Evolutionary conservation across 2,113 vertebrate species (phyloP).

Genomic region (Gadus chalcogrammus): DNA sequence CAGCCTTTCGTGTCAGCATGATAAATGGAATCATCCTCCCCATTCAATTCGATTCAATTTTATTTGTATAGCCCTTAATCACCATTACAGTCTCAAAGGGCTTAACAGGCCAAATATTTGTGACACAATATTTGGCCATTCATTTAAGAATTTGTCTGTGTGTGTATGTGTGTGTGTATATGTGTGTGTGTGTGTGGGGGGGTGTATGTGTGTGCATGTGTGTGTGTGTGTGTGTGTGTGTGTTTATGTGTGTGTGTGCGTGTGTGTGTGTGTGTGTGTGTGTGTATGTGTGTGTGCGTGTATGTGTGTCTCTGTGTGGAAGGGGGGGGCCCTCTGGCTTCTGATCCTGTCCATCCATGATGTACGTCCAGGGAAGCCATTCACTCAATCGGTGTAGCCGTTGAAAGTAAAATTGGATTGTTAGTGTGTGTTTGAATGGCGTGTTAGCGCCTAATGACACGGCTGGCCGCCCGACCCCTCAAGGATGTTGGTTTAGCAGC

Average conservation of each 20-base stretch:
- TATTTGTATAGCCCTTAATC: too few species aligned
- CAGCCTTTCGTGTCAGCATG: slow-evolving; percentile 52
- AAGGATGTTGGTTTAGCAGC: slow-evolving; percentile 7
- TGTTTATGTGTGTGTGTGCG: not conserved
- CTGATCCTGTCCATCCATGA: slow-evolving; percentile 20
- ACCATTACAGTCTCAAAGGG: too few species aligned
- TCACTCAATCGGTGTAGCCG: slow-evolving; percentile 8
- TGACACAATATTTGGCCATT: too few species aligned
- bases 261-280: slow-evolving; percentile 45
- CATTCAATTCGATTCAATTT: too few species aligned
- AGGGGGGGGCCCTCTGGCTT: slow-evolving; percentile 44
- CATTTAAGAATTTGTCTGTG: slow-evolving; percentile 47
- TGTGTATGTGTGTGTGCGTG: slow-evolving; percentile 5
- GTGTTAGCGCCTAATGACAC: slow-evolving; percentile 13
- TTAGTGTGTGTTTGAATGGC: slow-evolving; percentile 25
- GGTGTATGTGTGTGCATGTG: slow-evolving; percentile 43
- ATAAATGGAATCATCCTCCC: slow-evolving; percentile 52
- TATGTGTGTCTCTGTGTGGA: too few species aligned
- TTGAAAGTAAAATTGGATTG: slow-evolving; percentile 32
- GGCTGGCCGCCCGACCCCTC: not conserved
- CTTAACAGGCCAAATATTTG: too few species aligned
- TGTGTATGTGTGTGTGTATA: slow-evolving; percentile 35
- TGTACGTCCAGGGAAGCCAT: slow-evolving; percentile 14
- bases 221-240: not conserved
- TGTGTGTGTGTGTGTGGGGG: not conserved